Evolutionary conservation across 2,113 vertebrate species (phyloP).

Genomic region (Dolichotis patagonum): DNA sequence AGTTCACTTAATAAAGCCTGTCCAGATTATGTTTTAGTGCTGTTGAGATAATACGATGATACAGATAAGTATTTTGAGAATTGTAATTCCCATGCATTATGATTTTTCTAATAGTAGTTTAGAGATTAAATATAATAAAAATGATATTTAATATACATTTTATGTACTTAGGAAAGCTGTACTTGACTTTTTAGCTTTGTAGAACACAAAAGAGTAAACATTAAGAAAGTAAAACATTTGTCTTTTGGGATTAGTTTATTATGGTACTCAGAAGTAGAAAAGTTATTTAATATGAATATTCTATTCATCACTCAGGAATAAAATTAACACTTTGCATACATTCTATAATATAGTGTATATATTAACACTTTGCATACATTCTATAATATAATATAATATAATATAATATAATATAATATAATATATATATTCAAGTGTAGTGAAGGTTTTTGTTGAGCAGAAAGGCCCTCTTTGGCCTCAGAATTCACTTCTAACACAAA

Average conservation of each 20-base stretch:
- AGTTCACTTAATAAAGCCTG: background rate
- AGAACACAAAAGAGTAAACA: background rate
- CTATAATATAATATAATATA: too few relatives aligned
- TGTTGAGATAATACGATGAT: constrained; percentile 16
- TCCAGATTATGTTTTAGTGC: background rate
- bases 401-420: too few relatives aligned
- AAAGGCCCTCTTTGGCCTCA: background rate
- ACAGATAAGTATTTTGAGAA: background rate
- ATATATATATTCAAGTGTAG: background rate
- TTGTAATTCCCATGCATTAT: background rate
- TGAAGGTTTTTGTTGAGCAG: background rate
- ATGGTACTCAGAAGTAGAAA: background rate
- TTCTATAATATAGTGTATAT: too few relatives aligned
- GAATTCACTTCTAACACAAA: constrained; percentile 47
- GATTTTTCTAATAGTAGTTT: background rate
- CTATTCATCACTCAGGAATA: constrained; percentile 25
- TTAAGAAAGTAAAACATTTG: background rate
- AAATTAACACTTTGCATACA: background rate
- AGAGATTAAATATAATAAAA: constrained; percentile 15
- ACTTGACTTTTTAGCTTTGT: background rate
- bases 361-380: background rate
- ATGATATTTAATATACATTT: background rate
- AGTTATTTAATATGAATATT: constrained; percentile 27
- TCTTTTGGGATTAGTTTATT: background rate
- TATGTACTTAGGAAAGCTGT: constrained; percentile 12